Base-by-base conservation (phyloP, 2,797 vertebrate genomes). In the Craterocephalus amniculus region DNA sequence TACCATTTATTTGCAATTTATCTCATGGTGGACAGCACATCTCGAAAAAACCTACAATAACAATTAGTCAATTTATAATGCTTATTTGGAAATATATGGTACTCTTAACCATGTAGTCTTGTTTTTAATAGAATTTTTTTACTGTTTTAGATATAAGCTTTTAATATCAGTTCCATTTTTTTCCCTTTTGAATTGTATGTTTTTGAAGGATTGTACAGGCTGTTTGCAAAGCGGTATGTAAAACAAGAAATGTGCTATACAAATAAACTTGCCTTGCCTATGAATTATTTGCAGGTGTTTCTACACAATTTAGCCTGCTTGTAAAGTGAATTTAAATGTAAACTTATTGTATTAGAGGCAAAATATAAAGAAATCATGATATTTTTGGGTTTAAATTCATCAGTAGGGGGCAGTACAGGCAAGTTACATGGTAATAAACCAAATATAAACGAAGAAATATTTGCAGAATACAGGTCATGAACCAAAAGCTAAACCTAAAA, bases 31-130 rank as follows among this genome's bases (percentile, higher is more conserved):
- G 32, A 36, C 34, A 40, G 55, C 63, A 58, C 67, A 54, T 82
- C 51, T 70, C 60, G 66, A 29, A 24, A 24, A 7, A 59, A 38
- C 20, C 32, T 52, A 0, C 31, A 61, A 51, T 35, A 14, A 56
- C 51, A n/a, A n/a, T 49, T 72, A 72, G 29, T 77, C 74, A 4
- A 60, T 55, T 58, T 63, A 61, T 61, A 31, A 68, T 72, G 65
- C n/a, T 32, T 40, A 43, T 14, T 11, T 34, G 55, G n/a, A 32
- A 24, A 51, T 54, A 29, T 38, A n/a, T n/a, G n/a, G n/a, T n/a
- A 40, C 63, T 59, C 31, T 22, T 11, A 61, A 56, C 16, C 16
- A 16, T 27, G 13, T 36, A 27, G 1, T 14, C 4, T 22, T 45
- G 7, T 34, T 34, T 8, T 34, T 7, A 9, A 10, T 48, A 7